Evolutionary conservation across 2,888 invertebrate species (phyloP).

Genomic region (Acheta domesticus): DNA sequence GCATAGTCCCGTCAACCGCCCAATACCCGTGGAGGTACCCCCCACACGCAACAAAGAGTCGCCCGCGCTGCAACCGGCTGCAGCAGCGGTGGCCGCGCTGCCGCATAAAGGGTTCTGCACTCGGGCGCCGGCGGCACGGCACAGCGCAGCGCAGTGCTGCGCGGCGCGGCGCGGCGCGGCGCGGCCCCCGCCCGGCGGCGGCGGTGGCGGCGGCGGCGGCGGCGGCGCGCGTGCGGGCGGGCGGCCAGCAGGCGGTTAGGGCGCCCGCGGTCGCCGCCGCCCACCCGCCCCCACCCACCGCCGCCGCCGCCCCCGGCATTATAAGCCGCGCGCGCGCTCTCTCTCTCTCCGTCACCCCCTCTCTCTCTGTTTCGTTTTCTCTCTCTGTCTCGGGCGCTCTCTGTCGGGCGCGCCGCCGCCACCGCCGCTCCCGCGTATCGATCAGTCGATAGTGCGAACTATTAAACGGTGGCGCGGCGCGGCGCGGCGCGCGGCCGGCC

Average conservation of each 20-base stretch:
- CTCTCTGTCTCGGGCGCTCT: not conserved
- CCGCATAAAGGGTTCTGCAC: slow-evolving; percentile 1
- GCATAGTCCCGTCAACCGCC: too few relatives aligned
- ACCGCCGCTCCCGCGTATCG: not conserved
- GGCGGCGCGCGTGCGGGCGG: slow-evolving; percentile 2
- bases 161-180: not conserved
- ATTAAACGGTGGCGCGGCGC: not conserved
- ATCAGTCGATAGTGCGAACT: slow-evolving; percentile 7
- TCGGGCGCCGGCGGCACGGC: not conserved
- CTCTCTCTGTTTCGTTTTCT: too few relatives aligned
- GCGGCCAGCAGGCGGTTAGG: slow-evolving; percentile 18
- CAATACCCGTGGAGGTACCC: too few relatives aligned
- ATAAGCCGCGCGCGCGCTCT: not conserved
- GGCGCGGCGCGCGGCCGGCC: not conserved
- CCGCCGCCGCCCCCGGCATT: not conserved
- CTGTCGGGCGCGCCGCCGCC: not conserved
- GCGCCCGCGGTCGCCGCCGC: slow-evolving; percentile 18
- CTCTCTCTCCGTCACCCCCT: not conserved
- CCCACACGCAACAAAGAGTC: too few relatives aligned
- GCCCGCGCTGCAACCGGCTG: too few relatives aligned
- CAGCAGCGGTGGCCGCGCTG: not conserved
- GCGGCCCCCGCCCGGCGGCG: not conserved
- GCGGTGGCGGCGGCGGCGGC: not conserved
- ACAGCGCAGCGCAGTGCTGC: not conserved
- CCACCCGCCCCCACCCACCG: not conserved